Percentiles rank a stretch among this genome's conserved stretches.
phyloP scores from a whole-genome alignment of 2,888 invertebrate species.

The Hipparchia semele region DNA sequence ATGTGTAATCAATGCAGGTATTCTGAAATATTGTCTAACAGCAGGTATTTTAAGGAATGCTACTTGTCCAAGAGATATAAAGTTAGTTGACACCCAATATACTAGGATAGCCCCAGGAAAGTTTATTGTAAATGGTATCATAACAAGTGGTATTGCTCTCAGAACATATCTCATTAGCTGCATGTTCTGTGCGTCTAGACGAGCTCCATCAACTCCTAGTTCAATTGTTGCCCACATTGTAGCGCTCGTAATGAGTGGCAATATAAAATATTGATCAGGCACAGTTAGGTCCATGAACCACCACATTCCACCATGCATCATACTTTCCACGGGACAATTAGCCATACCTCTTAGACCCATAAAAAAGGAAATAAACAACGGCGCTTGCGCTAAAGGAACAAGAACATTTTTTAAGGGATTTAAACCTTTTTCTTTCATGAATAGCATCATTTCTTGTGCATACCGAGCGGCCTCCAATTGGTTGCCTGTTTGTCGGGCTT shows the following conservation, averaged over 20 bases:
- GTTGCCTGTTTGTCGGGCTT: slow-evolving; percentile 93
- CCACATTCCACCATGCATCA: slow-evolving; percentile 92
- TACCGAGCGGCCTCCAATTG: slow-evolving; percentile 89
- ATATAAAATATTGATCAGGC: slow-evolving; percentile 93
- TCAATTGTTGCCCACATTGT: slow-evolving; percentile 93
- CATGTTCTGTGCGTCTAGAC: slow-evolving; percentile 86
- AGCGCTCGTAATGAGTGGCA: slow-evolving; percentile 93
- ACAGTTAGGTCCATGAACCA: slow-evolving; percentile 98
- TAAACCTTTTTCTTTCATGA: slow-evolving; percentile 92
- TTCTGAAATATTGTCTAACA: slow-evolving; percentile 89
- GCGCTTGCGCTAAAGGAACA: slow-evolving; percentile 91
- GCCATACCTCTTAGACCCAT: slow-evolving; percentile 94
- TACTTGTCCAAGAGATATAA: slow-evolving; percentile 92
- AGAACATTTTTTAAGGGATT: slow-evolving; percentile 91
- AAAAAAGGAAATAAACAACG: slow-evolving; percentile 96
- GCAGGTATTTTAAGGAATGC: slow-evolving; percentile 88
- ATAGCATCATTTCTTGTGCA: slow-evolving; percentile 90
- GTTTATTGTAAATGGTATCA: slow-evolving; percentile 93
- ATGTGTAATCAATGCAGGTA: slow-evolving; percentile 85
- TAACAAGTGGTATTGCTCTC: slow-evolving; percentile 88
- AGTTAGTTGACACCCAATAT: slow-evolving; percentile 95
- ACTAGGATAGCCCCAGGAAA: slow-evolving; percentile 94
- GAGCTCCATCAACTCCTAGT: slow-evolving; percentile 89
- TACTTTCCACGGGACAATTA: slow-evolving; percentile 94
- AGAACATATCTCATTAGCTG: slow-evolving; percentile 89